phyloP scores from a whole-genome alignment of 2,113 vertebrate genomes.

The Sceloporus tristichus region DNA sequence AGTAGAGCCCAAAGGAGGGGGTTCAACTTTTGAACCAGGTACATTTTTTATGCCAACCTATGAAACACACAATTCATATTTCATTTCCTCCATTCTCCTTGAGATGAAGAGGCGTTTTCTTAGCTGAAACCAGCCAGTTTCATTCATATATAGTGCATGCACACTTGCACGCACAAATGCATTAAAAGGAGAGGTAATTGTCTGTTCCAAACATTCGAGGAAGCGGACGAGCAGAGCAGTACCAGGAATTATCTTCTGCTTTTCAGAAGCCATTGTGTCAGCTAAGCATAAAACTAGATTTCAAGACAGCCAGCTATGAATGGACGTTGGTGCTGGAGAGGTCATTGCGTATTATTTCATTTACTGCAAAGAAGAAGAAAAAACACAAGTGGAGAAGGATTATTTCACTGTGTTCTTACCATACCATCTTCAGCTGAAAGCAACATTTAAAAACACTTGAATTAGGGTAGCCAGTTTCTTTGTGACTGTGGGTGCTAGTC shows the following conservation, averaged over 20 bases:
- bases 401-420: conserved; percentile 40
- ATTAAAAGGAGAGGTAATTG: conserved; percentile 30
- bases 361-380: conserved; percentile 90
- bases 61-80: conserved; percentile 11
- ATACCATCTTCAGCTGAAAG: conserved; percentile 27
- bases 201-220: conserved; percentile 59
- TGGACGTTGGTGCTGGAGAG: conserved; percentile 90
- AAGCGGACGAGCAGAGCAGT: conserved; percentile 63
- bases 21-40: conserved; percentile 42
- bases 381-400: conserved; percentile 59
- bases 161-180: background rate
- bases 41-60: conserved; percentile 64
- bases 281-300: conserved; percentile 23
- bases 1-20: conserved; percentile 48
- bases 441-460: background rate
- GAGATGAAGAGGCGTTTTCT: conserved; percentile 71
- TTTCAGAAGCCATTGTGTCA: conserved; percentile 16
- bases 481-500: conserved; percentile 13
- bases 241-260: conserved; percentile 53
- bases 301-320: conserved; percentile 65
- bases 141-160: background rate
- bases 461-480: background rate
- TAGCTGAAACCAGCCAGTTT: conserved; percentile 50
- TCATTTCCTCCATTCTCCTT: conserved; percentile 32
- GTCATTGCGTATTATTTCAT: conserved; percentile 97